Evolutionary conservation across 2,797 vertebrate genomes (phyloP).

Genomic region (Lagocephalus sceleratus): DNA sequence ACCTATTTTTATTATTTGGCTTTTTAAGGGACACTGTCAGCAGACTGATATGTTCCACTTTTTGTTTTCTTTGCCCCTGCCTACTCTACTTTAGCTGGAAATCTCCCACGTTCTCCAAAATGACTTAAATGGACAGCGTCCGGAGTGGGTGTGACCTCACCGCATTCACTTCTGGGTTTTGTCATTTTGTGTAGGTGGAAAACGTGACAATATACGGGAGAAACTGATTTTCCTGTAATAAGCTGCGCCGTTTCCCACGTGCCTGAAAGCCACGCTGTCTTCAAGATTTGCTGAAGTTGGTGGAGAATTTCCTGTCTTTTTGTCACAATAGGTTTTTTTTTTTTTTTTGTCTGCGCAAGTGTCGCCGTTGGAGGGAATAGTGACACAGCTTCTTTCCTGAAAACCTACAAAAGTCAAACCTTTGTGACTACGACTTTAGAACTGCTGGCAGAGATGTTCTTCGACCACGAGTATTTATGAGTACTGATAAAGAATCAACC

Average conservation of each 20-base stretch:
- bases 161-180: constrained; percentile 22
- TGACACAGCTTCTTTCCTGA: neutral
- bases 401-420: neutral
- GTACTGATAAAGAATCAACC: no score
- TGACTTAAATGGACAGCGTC: constrained; percentile 29
- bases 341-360: neutral
- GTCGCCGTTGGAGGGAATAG: constrained; percentile 4
- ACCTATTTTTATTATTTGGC: neutral
- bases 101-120: constrained; percentile 49
- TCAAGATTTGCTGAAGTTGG: constrained; percentile 15
- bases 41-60: no score
- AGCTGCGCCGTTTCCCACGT: constrained; percentile 25
- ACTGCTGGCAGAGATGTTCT: neutral
- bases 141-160: constrained; percentile 27
- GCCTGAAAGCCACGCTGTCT: neutral
- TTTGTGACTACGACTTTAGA: neutral
- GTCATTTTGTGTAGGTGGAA: constrained; percentile 43
- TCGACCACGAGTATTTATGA: no score
- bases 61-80: constrained; percentile 7
- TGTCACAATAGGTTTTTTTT: neutral
- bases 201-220: constrained; percentile 9
- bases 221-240: constrained; percentile 15
- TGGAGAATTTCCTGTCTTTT: neutral
- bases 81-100: constrained; percentile 14
- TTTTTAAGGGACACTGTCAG: neutral